phyloP scores from a whole-genome alignment of 2,797 vertebrate species.

The Mus spretus region DNA sequence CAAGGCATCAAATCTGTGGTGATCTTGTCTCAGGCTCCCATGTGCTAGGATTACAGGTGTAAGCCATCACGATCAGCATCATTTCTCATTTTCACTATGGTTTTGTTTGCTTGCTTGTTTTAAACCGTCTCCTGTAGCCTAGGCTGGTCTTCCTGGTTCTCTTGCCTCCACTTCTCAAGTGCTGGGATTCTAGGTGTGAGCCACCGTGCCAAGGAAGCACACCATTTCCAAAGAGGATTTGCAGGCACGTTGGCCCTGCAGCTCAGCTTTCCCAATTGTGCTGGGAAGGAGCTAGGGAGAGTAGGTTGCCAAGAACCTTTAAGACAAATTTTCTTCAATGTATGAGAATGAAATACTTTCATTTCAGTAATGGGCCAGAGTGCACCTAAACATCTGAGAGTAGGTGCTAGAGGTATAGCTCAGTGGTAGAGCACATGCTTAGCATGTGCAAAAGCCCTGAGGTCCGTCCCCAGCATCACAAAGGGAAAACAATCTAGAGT shows the following conservation, averaged over 20 bases:
- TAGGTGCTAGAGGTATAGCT: neutral
- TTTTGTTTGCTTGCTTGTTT: neutral
- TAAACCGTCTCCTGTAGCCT: neutral
- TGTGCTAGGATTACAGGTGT: neutral
- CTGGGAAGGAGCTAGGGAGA: neutral
- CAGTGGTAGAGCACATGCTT: neutral
- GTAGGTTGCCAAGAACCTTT: neutral
- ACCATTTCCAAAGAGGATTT: constrained; percentile 5
- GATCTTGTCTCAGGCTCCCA: neutral
- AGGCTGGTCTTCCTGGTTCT: neutral
- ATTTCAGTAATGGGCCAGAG: neutral
- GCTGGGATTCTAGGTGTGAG: neutral
- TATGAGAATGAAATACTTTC: neutral
- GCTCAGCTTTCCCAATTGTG: neutral
- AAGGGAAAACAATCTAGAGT: neutral
- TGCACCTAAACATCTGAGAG: neutral
- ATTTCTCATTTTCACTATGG: neutral
- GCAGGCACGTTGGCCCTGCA: neutral
- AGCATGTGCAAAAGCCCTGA: neutral
- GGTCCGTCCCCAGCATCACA: neutral
- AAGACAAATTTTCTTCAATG: neutral
- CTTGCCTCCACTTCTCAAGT: neutral
- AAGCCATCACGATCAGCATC: neutral
- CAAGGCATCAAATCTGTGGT: neutral
- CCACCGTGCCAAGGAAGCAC: neutral